Evolutionary conservation across 64 coral and sea anemone genomes (phyloP).

Genomic region (Montipora capricornis): DNA sequence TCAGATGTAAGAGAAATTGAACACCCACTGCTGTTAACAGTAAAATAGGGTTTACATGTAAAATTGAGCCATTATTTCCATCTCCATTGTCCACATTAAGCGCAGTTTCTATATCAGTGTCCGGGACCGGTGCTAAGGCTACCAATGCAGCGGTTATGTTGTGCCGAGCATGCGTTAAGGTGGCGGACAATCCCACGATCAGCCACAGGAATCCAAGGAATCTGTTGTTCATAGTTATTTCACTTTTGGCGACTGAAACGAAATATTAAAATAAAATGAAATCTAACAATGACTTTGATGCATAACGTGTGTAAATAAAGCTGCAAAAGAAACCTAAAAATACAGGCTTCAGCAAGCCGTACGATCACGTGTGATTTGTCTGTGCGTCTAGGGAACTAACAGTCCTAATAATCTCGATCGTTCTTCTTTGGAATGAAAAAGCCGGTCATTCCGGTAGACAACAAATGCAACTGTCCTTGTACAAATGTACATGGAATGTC

Average conservation of each 20-base stretch:
- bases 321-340: no score
- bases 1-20: not conserved
- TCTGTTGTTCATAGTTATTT: not conserved
- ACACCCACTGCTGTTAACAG: not conserved
- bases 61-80: not conserved
- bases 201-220: conserved; percentile 6
- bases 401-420: no score
- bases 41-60: conserved; percentile 33
- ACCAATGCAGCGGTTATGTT: conserved; percentile 85
- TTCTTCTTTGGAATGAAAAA: no score
- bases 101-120: conserved; percentile 61
- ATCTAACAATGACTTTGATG: no score
- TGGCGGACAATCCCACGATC: not conserved
- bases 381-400: no score
- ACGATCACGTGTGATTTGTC: no score
- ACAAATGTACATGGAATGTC: no score
- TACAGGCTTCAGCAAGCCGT: no score
- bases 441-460: no score
- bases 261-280: not conserved
- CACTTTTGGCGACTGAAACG: not conserved
- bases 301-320: no score
- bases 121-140: conserved; percentile 67
- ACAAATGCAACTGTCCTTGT: no score
- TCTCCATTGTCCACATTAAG: not conserved
- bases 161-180: conserved; percentile 45